Percentiles rank a stretch among this genome's conserved stretches.
Conservation (phyloP, 2,113 vertebrate species). For the Coptodon bakossiorum region DNA sequence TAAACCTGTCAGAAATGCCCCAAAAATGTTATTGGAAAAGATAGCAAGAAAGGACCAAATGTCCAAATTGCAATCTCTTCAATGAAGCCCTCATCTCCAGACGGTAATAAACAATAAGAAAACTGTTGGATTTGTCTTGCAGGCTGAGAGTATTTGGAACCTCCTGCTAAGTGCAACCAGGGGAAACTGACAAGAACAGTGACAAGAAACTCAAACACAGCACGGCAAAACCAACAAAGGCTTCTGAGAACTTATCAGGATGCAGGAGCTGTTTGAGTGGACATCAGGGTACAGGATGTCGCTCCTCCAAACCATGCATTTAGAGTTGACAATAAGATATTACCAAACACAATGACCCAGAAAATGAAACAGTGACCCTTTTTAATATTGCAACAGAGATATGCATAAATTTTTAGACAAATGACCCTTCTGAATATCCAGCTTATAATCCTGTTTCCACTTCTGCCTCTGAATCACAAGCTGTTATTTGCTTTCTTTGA, state of each 20-base stretch:
- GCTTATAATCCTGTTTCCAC: background rate
- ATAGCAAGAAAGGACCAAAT: background rate
- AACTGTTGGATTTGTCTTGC: background rate
- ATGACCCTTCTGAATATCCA: background rate
- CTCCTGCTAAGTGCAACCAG: background rate
- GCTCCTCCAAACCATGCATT: background rate
- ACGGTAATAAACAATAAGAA: background rate
- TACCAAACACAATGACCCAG: background rate
- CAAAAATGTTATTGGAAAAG: background rate
- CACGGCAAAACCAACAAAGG: background rate
- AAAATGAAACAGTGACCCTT: background rate
- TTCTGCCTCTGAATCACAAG: background rate
- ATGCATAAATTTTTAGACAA: background rate
- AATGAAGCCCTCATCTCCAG: background rate
- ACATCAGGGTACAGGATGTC: background rate
- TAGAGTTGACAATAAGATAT: background rate
- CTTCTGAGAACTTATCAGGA: background rate
- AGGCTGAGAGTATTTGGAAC: background rate
- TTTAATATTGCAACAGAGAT: background rate
- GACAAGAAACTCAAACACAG: background rate
- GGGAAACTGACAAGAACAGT: background rate
- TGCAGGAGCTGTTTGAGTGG: background rate
- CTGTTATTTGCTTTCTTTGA: background rate
- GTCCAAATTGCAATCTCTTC: background rate
- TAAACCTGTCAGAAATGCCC: background rate